Conservation (phyloP, 2,113 vertebrate genomes). For the Pavo muticus region DNA sequence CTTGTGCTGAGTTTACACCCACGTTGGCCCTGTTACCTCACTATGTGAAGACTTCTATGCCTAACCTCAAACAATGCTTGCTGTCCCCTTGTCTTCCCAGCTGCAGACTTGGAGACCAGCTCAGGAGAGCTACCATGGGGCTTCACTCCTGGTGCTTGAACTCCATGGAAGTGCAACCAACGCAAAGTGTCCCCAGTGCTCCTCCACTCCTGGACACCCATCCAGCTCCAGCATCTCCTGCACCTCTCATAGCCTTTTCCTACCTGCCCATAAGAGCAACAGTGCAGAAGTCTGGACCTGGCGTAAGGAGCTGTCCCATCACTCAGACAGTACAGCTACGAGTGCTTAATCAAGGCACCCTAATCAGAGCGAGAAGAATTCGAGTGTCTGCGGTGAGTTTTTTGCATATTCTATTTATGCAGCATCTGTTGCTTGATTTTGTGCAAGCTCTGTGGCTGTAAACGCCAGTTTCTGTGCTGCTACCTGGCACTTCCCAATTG, state of each 20-base stretch:
- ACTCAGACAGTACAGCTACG: neutral
- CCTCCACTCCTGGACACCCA: neutral
- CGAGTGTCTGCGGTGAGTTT: fast-evolving
- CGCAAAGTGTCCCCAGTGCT: neutral
- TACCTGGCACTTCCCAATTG: neutral
- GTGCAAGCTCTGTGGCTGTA: neutral
- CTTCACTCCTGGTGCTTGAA: neutral
- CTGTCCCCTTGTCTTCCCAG: neutral
- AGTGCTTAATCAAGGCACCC: neutral
- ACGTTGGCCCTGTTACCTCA: neutral
- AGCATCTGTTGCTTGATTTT: neutral
- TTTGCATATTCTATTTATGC: neutral
- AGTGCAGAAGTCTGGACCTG: neutral
- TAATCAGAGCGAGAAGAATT: neutral
- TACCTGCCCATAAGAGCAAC: neutral
- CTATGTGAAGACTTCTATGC: neutral
- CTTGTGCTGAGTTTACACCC: fast-evolving
- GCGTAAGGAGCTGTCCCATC: neutral
- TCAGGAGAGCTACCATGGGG: neutral
- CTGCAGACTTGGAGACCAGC: neutral
- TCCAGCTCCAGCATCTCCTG: neutral
- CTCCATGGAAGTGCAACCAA: too few relatives aligned
- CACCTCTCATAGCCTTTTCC: neutral
- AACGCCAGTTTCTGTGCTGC: neutral
- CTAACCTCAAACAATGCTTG: neutral